These are phyloP conservation scores for Muscicapa striata DNA, from an alignment of 2,797 vertebrate genomes.

Conservation along the genomic window DNA sequence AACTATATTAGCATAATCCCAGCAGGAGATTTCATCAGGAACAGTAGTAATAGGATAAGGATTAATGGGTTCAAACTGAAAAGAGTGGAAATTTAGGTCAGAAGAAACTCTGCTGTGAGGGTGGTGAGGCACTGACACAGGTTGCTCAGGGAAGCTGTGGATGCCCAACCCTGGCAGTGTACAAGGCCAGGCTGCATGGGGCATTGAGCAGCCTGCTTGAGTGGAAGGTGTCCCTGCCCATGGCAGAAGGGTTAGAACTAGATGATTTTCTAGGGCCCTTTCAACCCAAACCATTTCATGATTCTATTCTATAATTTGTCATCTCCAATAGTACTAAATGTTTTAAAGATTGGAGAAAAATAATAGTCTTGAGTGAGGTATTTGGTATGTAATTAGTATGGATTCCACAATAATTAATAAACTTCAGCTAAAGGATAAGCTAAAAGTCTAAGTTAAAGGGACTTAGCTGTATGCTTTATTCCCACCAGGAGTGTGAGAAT, in stretches of 20 bases:
- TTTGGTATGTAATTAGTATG: not conserved
- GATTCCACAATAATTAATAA: not conserved
- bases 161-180: not conserved
- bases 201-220: not conserved
- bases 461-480: not conserved
- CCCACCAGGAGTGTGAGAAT: not conserved
- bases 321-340: not conserved
- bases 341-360: not conserved
- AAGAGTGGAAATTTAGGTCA: not conserved
- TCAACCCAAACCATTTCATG: not conserved
- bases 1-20: not conserved
- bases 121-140: not conserved
- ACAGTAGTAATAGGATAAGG: not conserved
- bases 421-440: not conserved
- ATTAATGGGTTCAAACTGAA: not conserved
- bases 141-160: not conserved
- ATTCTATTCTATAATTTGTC: not conserved
- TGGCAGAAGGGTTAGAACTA: not conserved
- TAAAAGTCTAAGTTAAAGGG: not conserved
- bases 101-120: not conserved
- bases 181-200: not conserved
- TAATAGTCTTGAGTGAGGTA: not conserved
- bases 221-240: not conserved
- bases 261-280: not conserved
- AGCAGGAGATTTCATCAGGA: not conserved